These are phyloP conservation scores for Novumbra hubbsi DNA, from an alignment of 2,797 vertebrate species.

Conservation along the genomic window DNA sequence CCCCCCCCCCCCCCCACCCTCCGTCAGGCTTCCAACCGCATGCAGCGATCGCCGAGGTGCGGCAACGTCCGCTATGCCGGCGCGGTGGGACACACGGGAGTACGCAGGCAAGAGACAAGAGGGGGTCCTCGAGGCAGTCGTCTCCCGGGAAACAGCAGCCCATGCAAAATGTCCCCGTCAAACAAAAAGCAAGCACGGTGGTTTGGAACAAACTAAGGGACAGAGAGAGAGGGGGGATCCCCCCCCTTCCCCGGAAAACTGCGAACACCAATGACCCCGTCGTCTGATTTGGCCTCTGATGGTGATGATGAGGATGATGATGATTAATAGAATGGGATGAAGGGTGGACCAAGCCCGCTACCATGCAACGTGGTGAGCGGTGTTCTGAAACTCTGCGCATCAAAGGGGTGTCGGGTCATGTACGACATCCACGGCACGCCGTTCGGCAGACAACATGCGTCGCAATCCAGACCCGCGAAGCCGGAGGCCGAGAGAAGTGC, in stretches of 20 bases:
- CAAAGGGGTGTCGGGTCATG: background rate
- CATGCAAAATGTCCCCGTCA: constrained; percentile 58
- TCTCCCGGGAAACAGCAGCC: constrained; percentile 7
- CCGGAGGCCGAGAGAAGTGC: constrained; percentile 60
- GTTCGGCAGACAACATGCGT: constrained; percentile 69
- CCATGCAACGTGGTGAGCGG: constrained; percentile 68
- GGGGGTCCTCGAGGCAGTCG: constrained; percentile 31
- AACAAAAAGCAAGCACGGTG: constrained; percentile 37
- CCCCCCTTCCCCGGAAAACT: constrained; percentile 38
- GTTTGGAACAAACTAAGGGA: constrained; percentile 24
- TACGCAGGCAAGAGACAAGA: constrained; percentile 35
- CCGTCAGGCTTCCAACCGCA: constrained; percentile 44
- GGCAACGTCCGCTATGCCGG: constrained; percentile 31
- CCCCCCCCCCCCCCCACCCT: too few species aligned
- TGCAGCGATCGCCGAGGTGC: constrained; percentile 57
- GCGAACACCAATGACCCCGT: constrained; percentile 44
- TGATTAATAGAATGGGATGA: constrained; percentile 41
- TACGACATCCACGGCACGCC: constrained; percentile 42
- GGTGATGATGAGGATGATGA: too few species aligned
- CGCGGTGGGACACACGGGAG: constrained; percentile 20
- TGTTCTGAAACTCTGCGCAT: background rate
- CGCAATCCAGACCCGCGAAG: constrained; percentile 58
- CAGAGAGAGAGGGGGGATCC: constrained; percentile 24
- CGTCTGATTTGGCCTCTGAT: constrained; percentile 60
- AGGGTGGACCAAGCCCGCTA: constrained; percentile 44